These are phyloP conservation scores for Clanis bilineata DNA, from an alignment of 2,888 invertebrate species.

Conservation along the genomic window DNA sequence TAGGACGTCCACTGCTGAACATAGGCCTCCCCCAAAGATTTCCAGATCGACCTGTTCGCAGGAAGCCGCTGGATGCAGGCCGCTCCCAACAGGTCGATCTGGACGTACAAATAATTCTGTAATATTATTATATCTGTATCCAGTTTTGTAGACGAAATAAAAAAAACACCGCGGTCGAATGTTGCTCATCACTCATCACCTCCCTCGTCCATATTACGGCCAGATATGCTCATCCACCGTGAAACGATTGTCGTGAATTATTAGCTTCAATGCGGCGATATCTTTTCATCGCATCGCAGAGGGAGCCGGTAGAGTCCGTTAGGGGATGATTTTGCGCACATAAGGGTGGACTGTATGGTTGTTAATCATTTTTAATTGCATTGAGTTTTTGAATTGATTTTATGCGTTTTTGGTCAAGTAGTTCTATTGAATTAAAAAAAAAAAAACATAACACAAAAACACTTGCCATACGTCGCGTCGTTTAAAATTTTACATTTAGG, in stretches of 20 bases:
- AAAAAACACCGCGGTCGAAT: not conserved
- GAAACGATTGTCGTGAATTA: slow-evolving; percentile 52
- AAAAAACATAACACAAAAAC: too few species aligned
- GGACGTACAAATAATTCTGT: too few species aligned
- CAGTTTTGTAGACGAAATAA: not conserved
- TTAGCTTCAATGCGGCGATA: slow-evolving; percentile 27
- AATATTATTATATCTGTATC: too few species aligned
- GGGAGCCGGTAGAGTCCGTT: not conserved
- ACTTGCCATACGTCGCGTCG: too few species aligned
- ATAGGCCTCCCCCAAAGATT: too few species aligned
- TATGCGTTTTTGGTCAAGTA: not conserved
- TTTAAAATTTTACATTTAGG: too few species aligned
- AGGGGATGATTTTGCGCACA: not conserved
- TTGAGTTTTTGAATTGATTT: not conserved
- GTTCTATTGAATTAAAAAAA: not conserved
- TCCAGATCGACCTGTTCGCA: too few species aligned
- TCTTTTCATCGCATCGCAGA: slow-evolving; percentile 9
- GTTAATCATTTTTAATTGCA: slow-evolving; percentile 5
- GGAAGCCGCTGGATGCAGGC: too few species aligned
- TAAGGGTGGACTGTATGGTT: not conserved
- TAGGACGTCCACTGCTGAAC: too few species aligned
- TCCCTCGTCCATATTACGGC: slow-evolving; percentile 28
- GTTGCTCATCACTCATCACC: not conserved
- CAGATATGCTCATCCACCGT: slow-evolving; percentile 46
- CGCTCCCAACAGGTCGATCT: too few species aligned